Evolutionary conservation across 2,113 vertebrate genomes (phyloP).

Genomic region (Pangasianodon gigas): DNA sequence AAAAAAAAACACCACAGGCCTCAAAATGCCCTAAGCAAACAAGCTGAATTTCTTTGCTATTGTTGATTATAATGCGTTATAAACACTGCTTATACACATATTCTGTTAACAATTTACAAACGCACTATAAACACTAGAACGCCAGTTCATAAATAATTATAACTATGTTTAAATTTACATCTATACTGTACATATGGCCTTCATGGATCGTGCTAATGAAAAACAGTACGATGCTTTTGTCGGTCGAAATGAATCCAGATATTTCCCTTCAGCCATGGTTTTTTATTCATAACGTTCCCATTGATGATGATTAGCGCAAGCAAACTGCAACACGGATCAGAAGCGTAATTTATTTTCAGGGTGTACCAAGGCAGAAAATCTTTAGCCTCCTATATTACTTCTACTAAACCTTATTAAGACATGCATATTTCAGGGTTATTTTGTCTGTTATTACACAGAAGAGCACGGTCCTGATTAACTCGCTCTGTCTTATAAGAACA

Average conservation of each 20-base stretch:
- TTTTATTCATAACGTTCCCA: not conserved
- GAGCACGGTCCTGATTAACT: constrained; percentile 6
- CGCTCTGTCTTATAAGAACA: not conserved
- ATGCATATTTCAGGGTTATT: constrained; percentile 1
- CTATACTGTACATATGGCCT: not conserved
- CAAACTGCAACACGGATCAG: not conserved
- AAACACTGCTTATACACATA: not conserved
- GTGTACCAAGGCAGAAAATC: not conserved
- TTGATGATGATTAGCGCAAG: constrained; percentile 1
- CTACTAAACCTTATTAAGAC: constrained; percentile 12
- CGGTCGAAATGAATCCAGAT: not conserved
- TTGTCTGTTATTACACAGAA: constrained; percentile 4
- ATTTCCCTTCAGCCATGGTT: not conserved
- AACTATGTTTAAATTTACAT: too few species aligned
- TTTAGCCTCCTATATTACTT: constrained; percentile 8
- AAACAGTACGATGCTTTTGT: not conserved
- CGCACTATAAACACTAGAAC: not conserved
- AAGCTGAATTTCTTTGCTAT: not conserved
- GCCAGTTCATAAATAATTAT: not conserved
- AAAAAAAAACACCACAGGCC: not conserved
- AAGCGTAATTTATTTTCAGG: not conserved
- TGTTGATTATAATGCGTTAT: not conserved
- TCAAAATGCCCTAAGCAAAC: not conserved
- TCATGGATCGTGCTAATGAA: not conserved
- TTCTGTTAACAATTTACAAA: not conserved